Evolutionary conservation across 2,797 vertebrate species (phyloP).

Genomic region (Poeciliopsis gracilis): DNA sequence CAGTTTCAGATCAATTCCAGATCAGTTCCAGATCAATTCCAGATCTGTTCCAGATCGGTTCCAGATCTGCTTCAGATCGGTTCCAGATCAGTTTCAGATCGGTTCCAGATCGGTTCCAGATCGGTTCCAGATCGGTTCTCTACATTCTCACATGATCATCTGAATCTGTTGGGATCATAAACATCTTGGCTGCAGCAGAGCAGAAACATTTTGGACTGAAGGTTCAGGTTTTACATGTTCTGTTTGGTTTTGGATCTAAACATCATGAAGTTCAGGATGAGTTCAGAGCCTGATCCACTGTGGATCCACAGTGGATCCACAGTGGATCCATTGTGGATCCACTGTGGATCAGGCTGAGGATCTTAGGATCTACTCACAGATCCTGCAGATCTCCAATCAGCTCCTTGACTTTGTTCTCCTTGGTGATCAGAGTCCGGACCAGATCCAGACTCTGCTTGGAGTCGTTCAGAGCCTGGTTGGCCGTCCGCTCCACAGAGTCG

Average conservation of each 20-base stretch:
- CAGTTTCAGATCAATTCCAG: no score
- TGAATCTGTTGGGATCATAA: neutral
- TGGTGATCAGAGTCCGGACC: constrained; percentile 51
- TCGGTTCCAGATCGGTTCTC: no score
- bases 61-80: no score
- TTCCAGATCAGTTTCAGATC: no score
- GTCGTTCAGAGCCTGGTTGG: constrained; percentile 66
- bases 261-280: neutral
- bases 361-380: constrained; percentile 47
- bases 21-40: no score
- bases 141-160: neutral
- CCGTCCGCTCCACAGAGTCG: constrained; percentile 63
- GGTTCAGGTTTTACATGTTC: neutral
- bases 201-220: neutral
- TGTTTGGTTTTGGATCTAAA: neutral
- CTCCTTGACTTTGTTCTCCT: constrained; percentile 77
- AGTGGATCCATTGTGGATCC: no score
- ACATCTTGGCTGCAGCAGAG: neutral
- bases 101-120: no score
- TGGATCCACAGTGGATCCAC: no score
- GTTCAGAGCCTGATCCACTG: no score
- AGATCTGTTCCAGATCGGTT: no score
- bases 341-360: neutral
- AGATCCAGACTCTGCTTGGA: constrained; percentile 75
- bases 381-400: constrained; percentile 58